A percentile compares a stretch with the other conserved stretches of the same genome.
These are phyloP conservation scores for Clarias fuscus DNA, from an alignment of 2,797 vertebrate genomes.

Conservation along the genomic window DNA sequence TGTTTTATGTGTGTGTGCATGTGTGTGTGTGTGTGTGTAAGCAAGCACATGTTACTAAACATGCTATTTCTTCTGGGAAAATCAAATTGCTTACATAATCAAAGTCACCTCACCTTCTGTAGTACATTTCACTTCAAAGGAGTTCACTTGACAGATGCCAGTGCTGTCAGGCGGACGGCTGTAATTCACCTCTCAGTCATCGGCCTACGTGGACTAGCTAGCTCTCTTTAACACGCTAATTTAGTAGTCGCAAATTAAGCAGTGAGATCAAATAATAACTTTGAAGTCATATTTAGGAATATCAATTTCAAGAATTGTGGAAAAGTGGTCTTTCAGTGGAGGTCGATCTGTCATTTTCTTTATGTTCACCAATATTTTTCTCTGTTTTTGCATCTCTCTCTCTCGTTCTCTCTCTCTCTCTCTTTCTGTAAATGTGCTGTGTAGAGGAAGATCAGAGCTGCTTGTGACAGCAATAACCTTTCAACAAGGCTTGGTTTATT, in stretches of 20 bases:
- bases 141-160: not conserved
- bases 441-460: constrained; percentile 30
- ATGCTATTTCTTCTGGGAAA: not conserved
- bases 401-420: not conserved
- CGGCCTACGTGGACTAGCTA: not conserved
- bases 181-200: not conserved
- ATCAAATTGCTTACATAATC: not conserved
- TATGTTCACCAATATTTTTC: not conserved
- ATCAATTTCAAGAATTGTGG: constrained; percentile 10
- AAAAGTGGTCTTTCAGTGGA: constrained; percentile 5
- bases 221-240: not conserved
- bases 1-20: not conserved
- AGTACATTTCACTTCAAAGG: not conserved
- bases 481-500: constrained; percentile 60
- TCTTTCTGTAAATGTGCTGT: not conserved
- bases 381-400: not conserved
- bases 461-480: constrained; percentile 64
- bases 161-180: not conserved
- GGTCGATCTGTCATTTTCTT: constrained; percentile 19
- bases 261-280: not conserved
- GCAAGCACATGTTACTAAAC: not conserved
- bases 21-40: not conserved
- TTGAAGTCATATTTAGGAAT: constrained; percentile 18
- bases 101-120: not conserved
- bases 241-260: not conserved